These are phyloP conservation scores for Apotomis betuletana DNA, from an alignment of 2,888 invertebrate species.

Conservation along the genomic window DNA sequence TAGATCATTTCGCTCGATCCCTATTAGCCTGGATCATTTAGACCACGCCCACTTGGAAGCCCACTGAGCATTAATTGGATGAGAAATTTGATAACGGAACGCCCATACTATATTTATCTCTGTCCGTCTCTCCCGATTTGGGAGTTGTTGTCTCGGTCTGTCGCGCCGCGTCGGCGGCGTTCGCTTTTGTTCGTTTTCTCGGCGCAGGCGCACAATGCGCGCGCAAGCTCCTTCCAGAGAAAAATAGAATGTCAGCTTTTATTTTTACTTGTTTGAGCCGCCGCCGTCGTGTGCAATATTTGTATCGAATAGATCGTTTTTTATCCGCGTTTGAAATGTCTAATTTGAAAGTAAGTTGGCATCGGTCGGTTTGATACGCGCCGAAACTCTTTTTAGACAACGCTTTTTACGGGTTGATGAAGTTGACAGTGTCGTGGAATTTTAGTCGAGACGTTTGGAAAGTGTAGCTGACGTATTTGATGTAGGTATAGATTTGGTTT, in stretches of 20 bases:
- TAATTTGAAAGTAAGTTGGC: slow-evolving; percentile 74
- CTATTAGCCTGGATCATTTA: slow-evolving; percentile 75
- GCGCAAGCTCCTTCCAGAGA: slow-evolving; percentile 73
- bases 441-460: slow-evolving; percentile 45
- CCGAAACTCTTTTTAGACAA: slow-evolving; percentile 51
- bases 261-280: slow-evolving; percentile 64
- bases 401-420: slow-evolving; percentile 50
- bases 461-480: slow-evolving; percentile 6
- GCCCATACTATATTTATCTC: slow-evolving; percentile 65
- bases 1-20: slow-evolving; percentile 81
- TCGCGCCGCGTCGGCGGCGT: slow-evolving; percentile 54
- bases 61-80: slow-evolving; percentile 83
- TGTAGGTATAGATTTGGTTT: background rate
- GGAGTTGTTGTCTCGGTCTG: slow-evolving; percentile 53
- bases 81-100: slow-evolving; percentile 71
- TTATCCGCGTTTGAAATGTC: slow-evolving; percentile 65
- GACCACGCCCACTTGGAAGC: slow-evolving; percentile 77
- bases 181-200: slow-evolving; percentile 70
- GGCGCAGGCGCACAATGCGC: slow-evolving; percentile 74
- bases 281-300: slow-evolving; percentile 79
- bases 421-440: slow-evolving; percentile 61
- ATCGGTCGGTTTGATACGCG: slow-evolving; percentile 55
- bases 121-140: slow-evolving; percentile 45
- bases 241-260: slow-evolving; percentile 77
- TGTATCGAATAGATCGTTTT: slow-evolving; percentile 72